A percentile compares a stretch with the other conserved stretches of the same genome.
Evolutionary conservation across 1,140 invertebrate genomes (phyloP).

Genomic region (Musca vetustissima): DNA sequence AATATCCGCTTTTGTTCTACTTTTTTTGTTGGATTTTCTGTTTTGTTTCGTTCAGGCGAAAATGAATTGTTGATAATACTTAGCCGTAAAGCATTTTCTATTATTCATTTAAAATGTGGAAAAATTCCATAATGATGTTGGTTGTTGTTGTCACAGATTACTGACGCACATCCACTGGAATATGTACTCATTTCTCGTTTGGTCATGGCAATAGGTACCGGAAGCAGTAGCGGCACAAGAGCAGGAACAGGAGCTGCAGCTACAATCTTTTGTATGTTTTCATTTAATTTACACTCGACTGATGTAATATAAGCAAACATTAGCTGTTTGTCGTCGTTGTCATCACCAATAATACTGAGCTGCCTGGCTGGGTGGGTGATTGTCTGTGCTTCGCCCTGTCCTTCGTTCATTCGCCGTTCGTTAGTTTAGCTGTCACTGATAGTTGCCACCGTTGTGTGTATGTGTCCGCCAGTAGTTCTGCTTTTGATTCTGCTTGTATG

Average conservation of each 20-base stretch:
- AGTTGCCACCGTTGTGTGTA: background rate
- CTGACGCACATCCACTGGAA: background rate
- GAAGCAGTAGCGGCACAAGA: too few relatives aligned
- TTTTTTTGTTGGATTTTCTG: too few relatives aligned
- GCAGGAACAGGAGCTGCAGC: background rate
- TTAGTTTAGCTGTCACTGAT: background rate
- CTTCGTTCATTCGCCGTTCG: too few relatives aligned
- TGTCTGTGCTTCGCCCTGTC: too few relatives aligned
- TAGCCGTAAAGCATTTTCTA: too few relatives aligned
- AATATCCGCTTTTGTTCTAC: too few relatives aligned
- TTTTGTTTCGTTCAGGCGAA: too few relatives aligned
- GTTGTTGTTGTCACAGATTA: conserved; percentile 18
- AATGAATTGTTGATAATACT: too few relatives aligned
- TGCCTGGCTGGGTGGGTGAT: too few relatives aligned
- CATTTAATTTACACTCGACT: conserved; percentile 20
- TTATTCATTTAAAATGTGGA: background rate
- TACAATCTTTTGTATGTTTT: conserved; percentile 12
- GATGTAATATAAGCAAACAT: conserved; percentile 1
- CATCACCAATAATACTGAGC: too few relatives aligned
- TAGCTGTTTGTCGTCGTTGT: too few relatives aligned
- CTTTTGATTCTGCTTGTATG: background rate
- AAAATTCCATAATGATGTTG: background rate
- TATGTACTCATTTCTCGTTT: background rate
- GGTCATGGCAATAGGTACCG: background rate
- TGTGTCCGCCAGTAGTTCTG: too few relatives aligned